phyloP scores from a whole-genome alignment of 2,888 invertebrate genomes.

The Drosophila eohydei region DNA sequence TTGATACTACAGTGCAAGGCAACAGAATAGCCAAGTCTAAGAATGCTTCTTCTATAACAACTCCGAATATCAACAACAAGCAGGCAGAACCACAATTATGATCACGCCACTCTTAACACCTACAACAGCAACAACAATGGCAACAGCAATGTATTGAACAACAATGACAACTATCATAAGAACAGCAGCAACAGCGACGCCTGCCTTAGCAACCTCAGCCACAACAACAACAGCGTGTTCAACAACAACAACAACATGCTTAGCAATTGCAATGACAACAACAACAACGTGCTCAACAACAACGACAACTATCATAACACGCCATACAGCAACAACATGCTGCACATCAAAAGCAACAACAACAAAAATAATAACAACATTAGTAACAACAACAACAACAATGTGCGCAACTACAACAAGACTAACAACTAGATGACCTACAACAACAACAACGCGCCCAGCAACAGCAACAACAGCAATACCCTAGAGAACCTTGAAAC shows the following conservation, averaged over 20 bases:
- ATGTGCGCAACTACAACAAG: background rate
- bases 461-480: background rate
- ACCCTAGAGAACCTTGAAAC: background rate
- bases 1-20: too few species aligned
- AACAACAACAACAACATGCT: background rate
- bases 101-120: background rate
- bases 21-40: too few species aligned
- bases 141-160: background rate
- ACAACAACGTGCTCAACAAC: background rate
- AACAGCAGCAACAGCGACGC: background rate
- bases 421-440: background rate
- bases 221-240: background rate
- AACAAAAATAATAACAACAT: background rate
- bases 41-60: too few species aligned
- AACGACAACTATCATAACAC: background rate
- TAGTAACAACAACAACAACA: background rate
- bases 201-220: accelerated
- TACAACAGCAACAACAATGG: background rate
- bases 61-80: too few species aligned
- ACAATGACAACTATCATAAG: background rate
- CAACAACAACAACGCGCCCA: background rate
- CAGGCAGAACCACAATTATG: background rate
- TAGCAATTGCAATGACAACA: background rate
- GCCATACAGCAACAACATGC: background rate
- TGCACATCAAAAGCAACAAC: background rate